Base-by-base conservation (phyloP, 2,113 vertebrate genomes). In the Phrynosoma blainvillii region DNA sequence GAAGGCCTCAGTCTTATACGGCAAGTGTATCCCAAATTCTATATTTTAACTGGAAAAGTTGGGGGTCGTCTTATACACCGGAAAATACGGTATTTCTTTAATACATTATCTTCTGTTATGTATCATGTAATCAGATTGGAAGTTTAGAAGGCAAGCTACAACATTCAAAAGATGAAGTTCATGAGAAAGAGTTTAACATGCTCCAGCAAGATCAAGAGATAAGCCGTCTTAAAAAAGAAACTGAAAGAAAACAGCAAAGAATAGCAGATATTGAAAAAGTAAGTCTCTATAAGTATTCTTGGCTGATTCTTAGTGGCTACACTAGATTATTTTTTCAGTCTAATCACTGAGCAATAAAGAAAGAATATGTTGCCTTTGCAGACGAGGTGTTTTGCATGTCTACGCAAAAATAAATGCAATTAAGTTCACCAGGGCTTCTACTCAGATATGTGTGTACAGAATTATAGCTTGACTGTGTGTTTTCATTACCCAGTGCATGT, bases 121-220 rank as follows among this genome's bases (percentile, higher is more conserved):
- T 1, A 2, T 81, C 88, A 90, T 86, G 84, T 94, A 84, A 90
- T 94, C 84, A 97, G 97, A 92, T 96, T 92, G 94, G 96, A 84
- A 93, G 3, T 80, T 95, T 97, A 82, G 95, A 95, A 92, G 94
- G 95, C 92, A 96, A 96, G 87, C 94, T 97, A 40, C 96, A 97
- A 87, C 88, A 40, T 82, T 89, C 88, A 87, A 97, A 96, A 94
- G 94, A 96, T 83, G 92, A 97, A 42, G 95, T 97, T 90, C 92
- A 92, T 93, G 95, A 96, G 89, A 97, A 96, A 94, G 96, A 96
- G 32, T 97, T 97, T 95, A 89, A 94, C 56, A 88, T 96, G 32
- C 89, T 98, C 30, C 96, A 97, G 32, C 96, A 90, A 95, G 95
- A 97, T 59, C 97, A 97, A 76, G 94, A 97, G 92, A 96, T 97